Conservation (phyloP, 2,888 invertebrate species). For the Tuberolachnus salignus region DNA sequence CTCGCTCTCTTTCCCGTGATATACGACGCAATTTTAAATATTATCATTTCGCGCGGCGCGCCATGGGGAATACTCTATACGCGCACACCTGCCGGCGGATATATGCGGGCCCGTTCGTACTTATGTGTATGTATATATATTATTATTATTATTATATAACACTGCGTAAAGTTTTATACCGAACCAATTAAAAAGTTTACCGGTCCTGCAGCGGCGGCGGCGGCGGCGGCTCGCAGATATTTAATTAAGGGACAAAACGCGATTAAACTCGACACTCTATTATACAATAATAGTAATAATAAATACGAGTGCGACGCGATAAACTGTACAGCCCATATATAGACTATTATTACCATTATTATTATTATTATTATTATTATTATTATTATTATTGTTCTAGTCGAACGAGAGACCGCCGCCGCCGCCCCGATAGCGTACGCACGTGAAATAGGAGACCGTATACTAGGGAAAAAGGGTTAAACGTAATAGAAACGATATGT, state of each 20-base stretch:
- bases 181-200: constrained; percentile 53
- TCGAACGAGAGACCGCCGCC: too few species aligned
- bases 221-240: not conserved
- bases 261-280: constrained; percentile 17
- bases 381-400: too few species aligned
- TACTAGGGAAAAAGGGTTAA: constrained; percentile 38
- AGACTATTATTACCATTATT: too few species aligned
- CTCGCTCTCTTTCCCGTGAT: too few species aligned
- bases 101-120: constrained; percentile 16
- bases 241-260: constrained; percentile 40
- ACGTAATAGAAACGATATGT: constrained; percentile 43
- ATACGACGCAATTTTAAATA: constrained; percentile 56
- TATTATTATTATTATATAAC: too few species aligned
- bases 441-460: constrained; percentile 23
- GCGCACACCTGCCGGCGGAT: constrained; percentile 9
- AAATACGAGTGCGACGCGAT: too few species aligned
- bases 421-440: not conserved
- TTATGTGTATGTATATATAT: not conserved
- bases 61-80: constrained; percentile 48
- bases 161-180: too few species aligned
- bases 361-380: too few species aligned
- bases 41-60: constrained; percentile 51
- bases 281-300: not conserved
- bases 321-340: too few species aligned
- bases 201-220: not conserved